These are phyloP conservation scores for Alauda arvensis DNA, from an alignment of 2,797 vertebrate genomes.

Conservation along the genomic window DNA sequence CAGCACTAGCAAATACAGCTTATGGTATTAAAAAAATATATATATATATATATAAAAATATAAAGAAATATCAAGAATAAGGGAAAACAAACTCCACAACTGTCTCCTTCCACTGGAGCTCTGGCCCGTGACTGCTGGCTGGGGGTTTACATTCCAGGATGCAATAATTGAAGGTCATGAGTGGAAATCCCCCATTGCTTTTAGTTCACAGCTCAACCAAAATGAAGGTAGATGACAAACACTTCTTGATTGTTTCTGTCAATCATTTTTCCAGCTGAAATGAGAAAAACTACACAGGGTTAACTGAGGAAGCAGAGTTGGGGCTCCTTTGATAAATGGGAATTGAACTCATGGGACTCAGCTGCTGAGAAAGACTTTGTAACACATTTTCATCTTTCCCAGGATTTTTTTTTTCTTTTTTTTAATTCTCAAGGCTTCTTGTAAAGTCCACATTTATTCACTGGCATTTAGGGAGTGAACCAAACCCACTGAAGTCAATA, in stretches of 20 bases:
- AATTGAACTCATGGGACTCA: conserved; percentile 1
- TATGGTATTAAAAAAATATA: neutral
- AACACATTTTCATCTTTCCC: neutral
- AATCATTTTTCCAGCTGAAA: conserved; percentile 54
- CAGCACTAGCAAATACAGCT: neutral
- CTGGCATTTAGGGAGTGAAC: conserved; percentile 21
- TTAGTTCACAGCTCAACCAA: conserved; percentile 36
- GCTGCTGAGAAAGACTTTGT: neutral
- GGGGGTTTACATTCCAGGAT: neutral
- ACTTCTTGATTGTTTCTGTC: conserved; percentile 62
- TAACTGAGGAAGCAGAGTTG: conserved; percentile 40
- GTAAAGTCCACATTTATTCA: conserved; percentile 31
- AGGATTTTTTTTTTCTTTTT: neutral
- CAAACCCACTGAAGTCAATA: conserved; percentile 25
- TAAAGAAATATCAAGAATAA: neutral
- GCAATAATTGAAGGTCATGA: conserved; percentile 41
- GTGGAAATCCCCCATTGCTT: conserved; percentile 41
- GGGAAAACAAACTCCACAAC: neutral
- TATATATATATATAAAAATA: neutral
- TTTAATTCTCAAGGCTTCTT: conserved; percentile 9
- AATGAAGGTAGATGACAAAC: conserved; percentile 21
- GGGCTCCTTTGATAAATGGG: conserved; percentile 1
- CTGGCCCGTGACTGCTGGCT: neutral
- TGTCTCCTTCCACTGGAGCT: neutral
- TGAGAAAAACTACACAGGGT: conserved; percentile 47